These are phyloP conservation scores for Hypolimnas misippus DNA, from an alignment of 2,888 invertebrate genomes.

Conservation along the genomic window DNA sequence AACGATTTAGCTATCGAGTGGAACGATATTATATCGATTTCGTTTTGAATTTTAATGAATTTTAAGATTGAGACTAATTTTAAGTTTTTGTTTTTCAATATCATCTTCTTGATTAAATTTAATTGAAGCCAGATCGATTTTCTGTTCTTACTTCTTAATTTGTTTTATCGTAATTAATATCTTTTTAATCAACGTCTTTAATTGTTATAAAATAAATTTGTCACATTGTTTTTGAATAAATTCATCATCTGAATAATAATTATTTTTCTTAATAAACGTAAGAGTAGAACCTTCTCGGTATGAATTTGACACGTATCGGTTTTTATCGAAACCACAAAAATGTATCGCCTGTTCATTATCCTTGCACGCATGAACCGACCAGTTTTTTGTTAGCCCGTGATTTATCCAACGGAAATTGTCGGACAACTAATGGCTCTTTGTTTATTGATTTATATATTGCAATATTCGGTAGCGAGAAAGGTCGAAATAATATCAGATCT, in stretches of 20 bases:
- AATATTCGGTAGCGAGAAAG: constrained; percentile 80
- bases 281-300: constrained; percentile 5
- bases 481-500: constrained; percentile 63
- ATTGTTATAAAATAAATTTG: background rate
- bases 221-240: background rate
- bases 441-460: constrained; percentile 81
- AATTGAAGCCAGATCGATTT: background rate
- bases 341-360: constrained; percentile 63
- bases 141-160: constrained; percentile 19
- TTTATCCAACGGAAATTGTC: constrained; percentile 82
- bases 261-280: background rate
- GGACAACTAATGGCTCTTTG: constrained; percentile 82
- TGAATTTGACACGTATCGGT: constrained; percentile 30
- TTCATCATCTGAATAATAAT: too few species aligned
- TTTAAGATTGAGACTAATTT: constrained; percentile 15
- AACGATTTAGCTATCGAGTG: constrained; percentile 55
- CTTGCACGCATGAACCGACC: constrained; percentile 52
- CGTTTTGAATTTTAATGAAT: constrained; percentile 35
- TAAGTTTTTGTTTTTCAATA: constrained; percentile 17
- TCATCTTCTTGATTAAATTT: constrained; percentile 10
- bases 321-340: constrained; percentile 47
- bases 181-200: constrained; percentile 1
- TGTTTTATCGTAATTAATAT: constrained; percentile 2
- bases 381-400: constrained; percentile 71
- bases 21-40: constrained; percentile 44